Percentiles rank a stretch among this genome's conserved stretches.
These are phyloP conservation scores for Drosophila pseudoananassae DNA, from an alignment of 1,140 invertebrate species.

Conservation along the genomic window DNA sequence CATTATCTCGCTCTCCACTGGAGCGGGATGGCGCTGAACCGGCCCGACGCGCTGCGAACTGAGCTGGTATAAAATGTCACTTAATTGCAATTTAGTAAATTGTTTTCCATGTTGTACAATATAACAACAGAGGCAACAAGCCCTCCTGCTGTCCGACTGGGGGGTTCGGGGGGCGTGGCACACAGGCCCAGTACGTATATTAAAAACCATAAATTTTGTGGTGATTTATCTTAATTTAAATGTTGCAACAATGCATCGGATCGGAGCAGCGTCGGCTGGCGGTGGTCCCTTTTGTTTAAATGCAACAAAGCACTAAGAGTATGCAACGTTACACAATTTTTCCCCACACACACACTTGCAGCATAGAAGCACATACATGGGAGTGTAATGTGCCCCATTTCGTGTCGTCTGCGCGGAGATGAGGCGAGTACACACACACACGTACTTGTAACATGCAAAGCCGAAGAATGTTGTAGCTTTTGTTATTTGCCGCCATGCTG, in stretches of 20 bases:
- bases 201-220: conserved; percentile 84
- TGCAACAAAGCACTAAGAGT: conserved; percentile 81
- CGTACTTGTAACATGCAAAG: conserved; percentile 20
- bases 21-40: neutral
- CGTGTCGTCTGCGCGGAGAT: conserved; percentile 28
- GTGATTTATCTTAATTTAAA: conserved; percentile 84
- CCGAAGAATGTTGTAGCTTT: conserved; percentile 50
- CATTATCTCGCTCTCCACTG: conserved; percentile 38
- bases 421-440: neutral
- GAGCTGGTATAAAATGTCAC: conserved; percentile 79
- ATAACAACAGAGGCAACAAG: conserved; percentile 79
- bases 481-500: conserved; percentile 66
- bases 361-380: neutral
- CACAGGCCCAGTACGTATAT: conserved; percentile 48
- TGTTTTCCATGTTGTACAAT: conserved; percentile 77
- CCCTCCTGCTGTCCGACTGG: conserved; percentile 6
- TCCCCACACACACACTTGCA: too few relatives aligned
- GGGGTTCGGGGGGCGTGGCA: conserved; percentile 25
- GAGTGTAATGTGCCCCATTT: conserved; percentile 49
- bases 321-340: conserved; percentile 38
- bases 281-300: conserved; percentile 70
- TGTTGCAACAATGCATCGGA: conserved; percentile 79
- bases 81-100: conserved; percentile 84
- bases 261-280: conserved; percentile 39
- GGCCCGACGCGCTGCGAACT: neutral